These are phyloP conservation scores for Parus major DNA, from an alignment of 2,113 vertebrate species.

Conservation along the genomic window DNA sequence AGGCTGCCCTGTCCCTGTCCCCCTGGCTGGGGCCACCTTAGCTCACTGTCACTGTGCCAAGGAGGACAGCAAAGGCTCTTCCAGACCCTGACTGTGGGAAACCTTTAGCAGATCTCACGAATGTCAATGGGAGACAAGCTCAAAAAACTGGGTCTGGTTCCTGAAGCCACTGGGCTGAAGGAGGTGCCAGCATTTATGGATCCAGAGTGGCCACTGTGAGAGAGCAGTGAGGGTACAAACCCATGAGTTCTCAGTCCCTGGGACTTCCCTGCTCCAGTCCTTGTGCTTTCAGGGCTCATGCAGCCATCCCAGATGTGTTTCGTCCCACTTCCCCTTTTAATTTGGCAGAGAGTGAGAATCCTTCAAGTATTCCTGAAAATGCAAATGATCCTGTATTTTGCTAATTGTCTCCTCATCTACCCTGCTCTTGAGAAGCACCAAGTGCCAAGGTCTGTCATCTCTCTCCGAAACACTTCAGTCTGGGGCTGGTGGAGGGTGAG, in stretches of 20 bases:
- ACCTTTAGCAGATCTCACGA: not conserved
- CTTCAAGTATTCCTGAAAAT: constrained; percentile 22
- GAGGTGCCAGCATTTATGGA: not conserved
- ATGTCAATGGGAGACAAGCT: not conserved
- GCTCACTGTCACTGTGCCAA: not conserved
- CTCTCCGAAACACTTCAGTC: not conserved
- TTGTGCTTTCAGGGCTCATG: not conserved
- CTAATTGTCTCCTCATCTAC: constrained; percentile 33
- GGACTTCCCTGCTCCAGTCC: not conserved
- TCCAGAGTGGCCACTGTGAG: fast-evolving
- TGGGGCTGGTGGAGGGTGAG: constrained; percentile 9
- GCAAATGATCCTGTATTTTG: not conserved
- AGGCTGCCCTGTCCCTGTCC: not conserved
- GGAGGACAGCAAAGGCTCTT: not conserved
- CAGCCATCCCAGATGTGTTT: not conserved
- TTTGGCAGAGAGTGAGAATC: not conserved
- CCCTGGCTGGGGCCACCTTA: not conserved
- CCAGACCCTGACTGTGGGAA: not conserved
- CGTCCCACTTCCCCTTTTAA: not conserved
- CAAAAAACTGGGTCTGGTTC: not conserved
- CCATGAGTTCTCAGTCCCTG: not conserved
- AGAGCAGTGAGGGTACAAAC: not conserved
- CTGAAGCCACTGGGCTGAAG: not conserved
- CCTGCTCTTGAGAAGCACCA: not conserved
- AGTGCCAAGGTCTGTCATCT: not conserved